Evolutionary conservation across 2,797 vertebrate genomes (phyloP).

Genomic region (Epinephelus coioides): DNA sequence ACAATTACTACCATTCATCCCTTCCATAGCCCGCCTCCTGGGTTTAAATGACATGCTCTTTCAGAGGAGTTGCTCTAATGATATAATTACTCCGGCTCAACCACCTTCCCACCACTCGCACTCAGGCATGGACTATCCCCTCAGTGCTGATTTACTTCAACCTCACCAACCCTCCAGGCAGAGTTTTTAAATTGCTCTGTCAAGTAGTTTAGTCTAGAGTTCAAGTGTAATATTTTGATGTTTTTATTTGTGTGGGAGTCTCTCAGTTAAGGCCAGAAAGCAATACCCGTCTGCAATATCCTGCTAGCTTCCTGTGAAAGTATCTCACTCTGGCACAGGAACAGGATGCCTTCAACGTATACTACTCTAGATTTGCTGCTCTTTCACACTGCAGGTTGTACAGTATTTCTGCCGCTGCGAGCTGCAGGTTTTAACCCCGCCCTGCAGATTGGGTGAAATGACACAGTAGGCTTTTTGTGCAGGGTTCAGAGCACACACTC

Average conservation of each 20-base stretch:
- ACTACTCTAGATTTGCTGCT: neutral
- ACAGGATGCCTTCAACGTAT: neutral
- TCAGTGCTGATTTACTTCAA: slow-evolving; percentile 63
- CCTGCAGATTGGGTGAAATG: slow-evolving; percentile 38
- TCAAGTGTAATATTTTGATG: slow-evolving; percentile 47
- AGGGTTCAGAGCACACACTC: slow-evolving; percentile 14
- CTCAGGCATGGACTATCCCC: slow-evolving; percentile 50
- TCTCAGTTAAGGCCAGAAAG: slow-evolving; percentile 20
- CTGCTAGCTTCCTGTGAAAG: slow-evolving; percentile 33
- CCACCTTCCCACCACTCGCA: slow-evolving; percentile 63
- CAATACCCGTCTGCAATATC: slow-evolving; percentile 35
- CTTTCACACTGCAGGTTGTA: slow-evolving; percentile 33
- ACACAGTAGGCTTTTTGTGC: slow-evolving; percentile 71
- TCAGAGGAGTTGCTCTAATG: slow-evolving; percentile 79
- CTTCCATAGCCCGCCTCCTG: slow-evolving; percentile 70
- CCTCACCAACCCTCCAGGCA: slow-evolving; percentile 37
- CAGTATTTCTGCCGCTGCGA: slow-evolving; percentile 31
- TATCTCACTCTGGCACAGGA: slow-evolving; percentile 13
- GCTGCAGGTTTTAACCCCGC: slow-evolving; percentile 47
- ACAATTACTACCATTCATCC: slow-evolving; percentile 83
- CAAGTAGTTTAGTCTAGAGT: slow-evolving; percentile 41
- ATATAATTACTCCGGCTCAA: slow-evolving; percentile 78
- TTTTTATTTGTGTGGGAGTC: slow-evolving; percentile 39
- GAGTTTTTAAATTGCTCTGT: slow-evolving; percentile 37
- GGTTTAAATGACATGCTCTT: slow-evolving; percentile 80